Base-by-base conservation (phyloP, 2,797 vertebrate genomes). In the Pantherophis alleghaniensis region DNA sequence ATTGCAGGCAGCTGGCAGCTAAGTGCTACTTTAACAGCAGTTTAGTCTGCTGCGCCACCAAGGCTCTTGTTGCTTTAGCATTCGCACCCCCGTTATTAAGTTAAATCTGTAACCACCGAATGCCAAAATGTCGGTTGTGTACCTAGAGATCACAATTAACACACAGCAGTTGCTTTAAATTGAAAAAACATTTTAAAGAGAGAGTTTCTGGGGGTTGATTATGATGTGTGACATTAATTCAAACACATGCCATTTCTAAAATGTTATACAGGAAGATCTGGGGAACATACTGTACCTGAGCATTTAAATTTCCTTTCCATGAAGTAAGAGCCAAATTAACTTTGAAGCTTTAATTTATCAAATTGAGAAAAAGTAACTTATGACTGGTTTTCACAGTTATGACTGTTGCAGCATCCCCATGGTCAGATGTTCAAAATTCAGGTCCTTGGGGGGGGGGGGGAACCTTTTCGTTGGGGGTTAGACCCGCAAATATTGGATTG, bases 61-160 rank as follows among this genome's bases (percentile, higher is more conserved):
- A 42, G 42, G 42, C 42, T 42, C 47, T 14, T 92, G 94, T 90
- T 89, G 92, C 92, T 63, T 66, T 89, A 96, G 94, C 93, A 92
- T 61, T 14, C 59, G 42, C 94, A 94, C 95, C 91, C 92, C 88
- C 91, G 91, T 91, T 28, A 4, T 51, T 94, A 83, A 55, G 26
- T 53, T 83, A 88, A 94, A 90, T 94, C 95, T 91, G 0, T 53
- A 90, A 53, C 95, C 74, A n/a, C 11, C 2, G 59, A 86, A 9
- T n/a, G 4, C 69, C 32, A 37, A 56, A 92, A 6, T 26, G 87
- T 92, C 61, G 4, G 91, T 24, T 91, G 37, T 32, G 1, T 37
- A 6, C 37, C 9, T 6, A 53, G 42, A 1, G 94, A 93, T 94
- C 59, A 90, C 66, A 66, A 94, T 93, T 92, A 95, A 2, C 91